Evolutionary conservation across 2,888 invertebrate species (phyloP).

Genomic region (Serripes groenlandicus): DNA sequence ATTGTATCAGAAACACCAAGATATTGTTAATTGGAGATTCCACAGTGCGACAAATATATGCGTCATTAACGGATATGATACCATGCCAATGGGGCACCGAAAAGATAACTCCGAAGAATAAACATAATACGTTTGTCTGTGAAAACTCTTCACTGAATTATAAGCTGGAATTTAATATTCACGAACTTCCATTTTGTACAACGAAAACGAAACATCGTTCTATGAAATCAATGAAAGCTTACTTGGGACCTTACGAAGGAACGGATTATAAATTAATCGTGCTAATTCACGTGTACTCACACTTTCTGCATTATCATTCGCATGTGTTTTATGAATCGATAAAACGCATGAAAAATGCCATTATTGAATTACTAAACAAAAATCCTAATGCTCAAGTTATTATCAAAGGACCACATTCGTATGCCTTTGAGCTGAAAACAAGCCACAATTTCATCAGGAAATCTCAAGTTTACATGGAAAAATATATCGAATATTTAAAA

Average conservation of each 20-base stretch:
- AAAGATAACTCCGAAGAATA: not conserved
- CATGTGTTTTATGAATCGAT: slow-evolving; percentile 40
- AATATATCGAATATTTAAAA: not conserved
- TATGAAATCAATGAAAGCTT: not conserved
- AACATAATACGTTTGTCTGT: not conserved
- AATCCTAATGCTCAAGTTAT: slow-evolving; percentile 1
- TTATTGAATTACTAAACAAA: slow-evolving; percentile 17
- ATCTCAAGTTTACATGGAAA: slow-evolving; percentile 1
- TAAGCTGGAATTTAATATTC: not conserved
- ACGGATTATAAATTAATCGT: not conserved
- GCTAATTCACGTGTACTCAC: slow-evolving; percentile 23
- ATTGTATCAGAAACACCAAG: not conserved
- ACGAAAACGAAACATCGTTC: not conserved
- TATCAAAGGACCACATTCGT: not conserved
- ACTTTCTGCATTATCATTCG: slow-evolving; percentile 50
- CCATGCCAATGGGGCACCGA: not conserved
- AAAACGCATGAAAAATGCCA: slow-evolving; percentile 29
- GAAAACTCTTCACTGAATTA: not conserved
- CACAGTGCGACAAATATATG: not conserved
- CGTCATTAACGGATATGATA: not conserved
- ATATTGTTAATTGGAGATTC: slow-evolving; percentile 2
- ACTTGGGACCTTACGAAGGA: not conserved
- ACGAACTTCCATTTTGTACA: not conserved
- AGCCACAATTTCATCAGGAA: not conserved
- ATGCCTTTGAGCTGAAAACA: not conserved